Percentiles rank a stretch among this genome's conserved stretches.
Evolutionary conservation across 1,140 invertebrate species (phyloP).

Genomic region (Brachionus plicatilis): DNA sequence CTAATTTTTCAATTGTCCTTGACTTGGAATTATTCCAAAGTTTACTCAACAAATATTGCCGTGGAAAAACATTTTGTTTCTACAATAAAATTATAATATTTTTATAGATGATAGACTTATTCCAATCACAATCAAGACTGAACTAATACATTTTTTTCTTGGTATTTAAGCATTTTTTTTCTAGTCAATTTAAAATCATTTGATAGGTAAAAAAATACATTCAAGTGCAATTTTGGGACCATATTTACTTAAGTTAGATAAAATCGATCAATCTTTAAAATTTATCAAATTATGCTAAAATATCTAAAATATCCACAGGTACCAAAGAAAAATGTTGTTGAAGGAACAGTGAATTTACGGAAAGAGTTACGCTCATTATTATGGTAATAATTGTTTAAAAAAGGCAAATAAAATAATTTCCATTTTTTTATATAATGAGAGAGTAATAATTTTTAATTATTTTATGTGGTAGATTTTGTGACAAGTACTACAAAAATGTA

Average conservation of each 20-base stretch:
- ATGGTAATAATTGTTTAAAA: neutral
- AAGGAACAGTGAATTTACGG: neutral
- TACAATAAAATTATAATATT: neutral
- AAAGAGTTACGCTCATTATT: neutral
- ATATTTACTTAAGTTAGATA: no score
- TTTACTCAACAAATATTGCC: neutral
- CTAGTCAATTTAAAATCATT: neutral
- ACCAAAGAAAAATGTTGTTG: neutral
- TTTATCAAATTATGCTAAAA: neutral
- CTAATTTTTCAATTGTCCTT: neutral
- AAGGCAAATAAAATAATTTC: neutral
- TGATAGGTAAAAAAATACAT: neutral
- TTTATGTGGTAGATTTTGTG: no score
- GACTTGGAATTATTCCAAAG: neutral
- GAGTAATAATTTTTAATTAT: no score
- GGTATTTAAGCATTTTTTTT: neutral
- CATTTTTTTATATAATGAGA: no score
- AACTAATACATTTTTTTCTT: neutral
- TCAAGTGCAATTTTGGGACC: neutral
- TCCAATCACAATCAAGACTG: neutral
- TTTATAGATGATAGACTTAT: neutral
- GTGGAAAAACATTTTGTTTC: neutral
- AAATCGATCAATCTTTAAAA: no score
- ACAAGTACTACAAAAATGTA: no score
- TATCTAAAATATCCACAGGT: neutral